Evolutionary conservation across 2,113 vertebrate genomes (phyloP), one percentile per base, ranked within the genome.

Genomic region (Brienomyrus longianalis): DNA sequence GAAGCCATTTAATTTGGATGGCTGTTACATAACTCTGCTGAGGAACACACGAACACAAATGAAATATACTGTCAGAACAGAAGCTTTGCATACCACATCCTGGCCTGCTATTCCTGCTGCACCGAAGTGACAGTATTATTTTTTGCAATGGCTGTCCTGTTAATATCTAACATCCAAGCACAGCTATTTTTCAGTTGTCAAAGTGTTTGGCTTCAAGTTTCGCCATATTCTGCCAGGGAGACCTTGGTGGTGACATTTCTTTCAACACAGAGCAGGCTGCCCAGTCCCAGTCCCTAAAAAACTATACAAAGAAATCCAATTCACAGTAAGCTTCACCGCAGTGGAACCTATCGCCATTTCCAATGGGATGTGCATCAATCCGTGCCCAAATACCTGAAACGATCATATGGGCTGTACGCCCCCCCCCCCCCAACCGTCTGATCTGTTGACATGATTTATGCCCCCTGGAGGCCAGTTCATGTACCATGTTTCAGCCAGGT

Each of bases 401-500:
- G 89, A 87, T 88, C 88, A 89, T 88, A 83, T 88, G 90, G 90
- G 59, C 3, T 45, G 8, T 85, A 86, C 66, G 51, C 31, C 74
- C 77, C 88, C 13, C 39, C 1, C 39, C 87, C 83, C 50, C 89
- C 48, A 74, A 48, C 45, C 45, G 19, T 51, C 17, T 15, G 74
- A 92, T 56, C 80, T 90, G 92, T 8, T 87, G 92, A 92, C 54
- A 88, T 94, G 89, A 94, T 92, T 92, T 90, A 93, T 92, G 86
- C 85, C 45, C 50, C 45, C 77, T 77, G 90, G 91, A 92, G 90
- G 54, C 83, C 80, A 88, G 88, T 87, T 86, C 84, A 88, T 83
- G 88, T 83, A 59, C 91, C 39, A 51, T 54, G 19, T 92, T 92
- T 90, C 91, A 90, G 89, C 89, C 62, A 70, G 62, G n/a, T 70